Evolutionary conservation across 2,797 vertebrate species (phyloP), one percentile per base, ranked within the genome.

Genomic region (Periophthalmus magnuspinnatus): DNA sequence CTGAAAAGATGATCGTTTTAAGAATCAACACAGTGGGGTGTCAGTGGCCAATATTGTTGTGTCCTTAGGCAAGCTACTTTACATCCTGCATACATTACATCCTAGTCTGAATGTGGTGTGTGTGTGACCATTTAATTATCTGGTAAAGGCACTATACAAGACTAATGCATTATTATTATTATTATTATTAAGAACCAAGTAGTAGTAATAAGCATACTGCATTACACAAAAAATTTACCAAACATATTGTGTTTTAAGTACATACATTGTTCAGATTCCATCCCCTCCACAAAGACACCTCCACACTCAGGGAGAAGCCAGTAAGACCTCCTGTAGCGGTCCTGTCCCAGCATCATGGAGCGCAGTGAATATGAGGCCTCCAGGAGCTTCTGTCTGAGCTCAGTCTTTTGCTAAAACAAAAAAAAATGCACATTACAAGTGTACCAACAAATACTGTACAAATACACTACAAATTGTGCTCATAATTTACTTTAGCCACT

Each of bases 231-330:
- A 57, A 32, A 22, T 55, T 22, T 1, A 22, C 8, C 55, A 13
- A 24, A 10, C 24, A 56, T 9, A 10, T 2, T 56, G 45, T 50
- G 14, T 24, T 67, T 57, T 6, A 3, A 41, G 10, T 19, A 47
- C 90, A 88, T 86, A 98, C 95, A 95, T 93, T 97, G 95, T 21
- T 92, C 91, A 34, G 94, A 95, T 80, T 95, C 95, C 93, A 96
- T 93, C 87, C 94, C 96, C 92, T 99, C 97, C 34, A 99, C 94
- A 89, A 97, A 98, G 85, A 99, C 71, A 0, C 95, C 96, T 0
- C 95, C 95, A 50, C 96, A 97, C 1, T 96, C 95, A 1, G 97
- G 96, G 74, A 99, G 94, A 72, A 97, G 93, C 97, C 97, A 99
- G 89, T 98, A 99, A 6, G 95, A 91, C n/a, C 97, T 95, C 81